Percentiles rank a stretch among this genome's conserved stretches.
phyloP scores from a whole-genome alignment of 2,113 vertebrate species.

The Bambusicola thoracicus region DNA sequence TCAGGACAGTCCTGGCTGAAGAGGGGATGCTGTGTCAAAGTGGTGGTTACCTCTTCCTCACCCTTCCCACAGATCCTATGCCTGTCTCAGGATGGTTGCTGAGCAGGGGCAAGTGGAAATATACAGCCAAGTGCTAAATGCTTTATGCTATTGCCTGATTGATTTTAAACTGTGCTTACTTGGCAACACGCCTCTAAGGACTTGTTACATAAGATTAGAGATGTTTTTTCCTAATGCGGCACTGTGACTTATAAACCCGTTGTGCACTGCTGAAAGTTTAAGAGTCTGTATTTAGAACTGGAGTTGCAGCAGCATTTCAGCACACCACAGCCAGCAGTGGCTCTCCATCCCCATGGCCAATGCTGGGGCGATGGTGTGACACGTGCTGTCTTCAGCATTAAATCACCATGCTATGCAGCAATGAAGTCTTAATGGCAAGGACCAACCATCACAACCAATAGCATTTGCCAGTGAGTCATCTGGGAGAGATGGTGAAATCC shows the following conservation, averaged over 20 bases:
- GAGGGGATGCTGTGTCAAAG: not conserved
- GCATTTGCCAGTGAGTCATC: not conserved
- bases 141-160: not conserved
- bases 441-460: not conserved
- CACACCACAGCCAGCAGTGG: not conserved
- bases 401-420: fast-evolving
- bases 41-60: fast-evolving
- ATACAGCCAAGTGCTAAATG: not conserved
- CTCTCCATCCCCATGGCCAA: not conserved
- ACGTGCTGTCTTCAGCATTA: fast-evolving
- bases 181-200: not conserved
- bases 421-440: not conserved
- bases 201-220: not conserved
- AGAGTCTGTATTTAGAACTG: not conserved
- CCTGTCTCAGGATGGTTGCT: not conserved
- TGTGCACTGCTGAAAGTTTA: fast-evolving
- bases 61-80: not conserved
- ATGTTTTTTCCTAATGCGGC: not conserved
- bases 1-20: fast-evolving
- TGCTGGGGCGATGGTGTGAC: fast-evolving
- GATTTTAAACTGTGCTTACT: not conserved
- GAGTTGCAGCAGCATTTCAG: not conserved
- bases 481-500: not conserved
- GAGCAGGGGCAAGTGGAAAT: not conserved
- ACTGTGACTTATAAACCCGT: not conserved